Percentiles rank a stretch among this genome's conserved stretches.
phyloP scores from a whole-genome alignment of 2,797 vertebrate species.

The Thripadectes ignobilis region DNA sequence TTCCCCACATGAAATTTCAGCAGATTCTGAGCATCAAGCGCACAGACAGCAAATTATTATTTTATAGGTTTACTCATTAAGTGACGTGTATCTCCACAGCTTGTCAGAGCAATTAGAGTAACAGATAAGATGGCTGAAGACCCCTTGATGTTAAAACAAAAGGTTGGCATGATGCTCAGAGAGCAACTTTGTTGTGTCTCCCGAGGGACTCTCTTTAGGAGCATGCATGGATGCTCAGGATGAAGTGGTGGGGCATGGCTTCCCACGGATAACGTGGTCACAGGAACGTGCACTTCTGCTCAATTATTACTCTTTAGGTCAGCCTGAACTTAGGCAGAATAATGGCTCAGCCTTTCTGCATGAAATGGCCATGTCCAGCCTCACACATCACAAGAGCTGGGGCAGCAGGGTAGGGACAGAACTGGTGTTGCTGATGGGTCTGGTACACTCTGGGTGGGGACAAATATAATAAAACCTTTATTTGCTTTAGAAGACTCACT shows the following conservation, averaged over 20 bases:
- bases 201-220: neutral
- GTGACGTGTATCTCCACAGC: slow-evolving; percentile 24
- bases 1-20: neutral
- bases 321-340: neutral
- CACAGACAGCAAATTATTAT: slow-evolving; percentile 20
- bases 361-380: neutral
- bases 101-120: slow-evolving; percentile 38
- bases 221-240: neutral
- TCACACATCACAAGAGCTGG: neutral
- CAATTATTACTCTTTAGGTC: neutral
- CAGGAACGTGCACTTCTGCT: neutral
- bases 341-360: neutral
- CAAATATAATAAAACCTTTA: neutral
- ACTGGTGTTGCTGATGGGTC: neutral
- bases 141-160: slow-evolving; percentile 30
- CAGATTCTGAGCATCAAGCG: neutral
- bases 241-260: accelerated
- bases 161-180: neutral
- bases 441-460: neutral
- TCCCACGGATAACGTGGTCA: neutral
- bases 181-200: neutral
- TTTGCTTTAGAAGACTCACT: neutral
- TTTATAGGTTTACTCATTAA: slow-evolving; percentile 46
- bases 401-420: neutral
- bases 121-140: slow-evolving; percentile 48